Percentiles rank a stretch among this genome's conserved stretches.
phyloP scores from a whole-genome alignment of 2,888 invertebrate species.

The Protophormia terraenovae region DNA sequence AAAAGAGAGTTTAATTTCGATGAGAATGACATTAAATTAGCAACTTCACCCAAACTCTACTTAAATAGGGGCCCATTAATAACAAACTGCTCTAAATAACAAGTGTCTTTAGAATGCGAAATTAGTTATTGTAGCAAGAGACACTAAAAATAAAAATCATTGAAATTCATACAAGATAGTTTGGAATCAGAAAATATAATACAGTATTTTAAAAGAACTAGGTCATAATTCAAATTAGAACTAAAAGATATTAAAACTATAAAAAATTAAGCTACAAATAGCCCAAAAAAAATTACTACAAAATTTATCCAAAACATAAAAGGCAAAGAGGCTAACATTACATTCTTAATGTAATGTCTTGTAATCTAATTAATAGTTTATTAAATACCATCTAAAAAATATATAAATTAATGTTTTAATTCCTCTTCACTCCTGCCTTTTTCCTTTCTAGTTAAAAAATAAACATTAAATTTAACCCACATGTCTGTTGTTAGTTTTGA shows the following conservation, averaged over 20 bases:
- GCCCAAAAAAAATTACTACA: too few relatives aligned
- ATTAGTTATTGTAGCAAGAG: neutral
- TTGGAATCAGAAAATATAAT: neutral
- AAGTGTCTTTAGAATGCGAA: neutral
- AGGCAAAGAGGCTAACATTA: too few relatives aligned
- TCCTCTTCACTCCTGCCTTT: neutral
- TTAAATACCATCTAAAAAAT: too few relatives aligned
- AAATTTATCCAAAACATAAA: too few relatives aligned
- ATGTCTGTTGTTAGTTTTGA: neutral
- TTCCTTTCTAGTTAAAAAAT: neutral
- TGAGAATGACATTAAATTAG: neutral
- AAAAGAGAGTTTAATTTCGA: neutral
- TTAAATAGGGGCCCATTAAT: neutral
- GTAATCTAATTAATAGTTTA: too few relatives aligned
- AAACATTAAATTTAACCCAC: neutral
- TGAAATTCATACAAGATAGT: neutral
- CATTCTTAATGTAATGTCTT: too few relatives aligned
- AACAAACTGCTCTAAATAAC: neutral
- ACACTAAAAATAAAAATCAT: too few relatives aligned
- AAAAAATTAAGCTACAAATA: too few relatives aligned
- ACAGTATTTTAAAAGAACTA: neutral
- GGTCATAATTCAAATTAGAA: neutral
- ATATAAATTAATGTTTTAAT: neutral
- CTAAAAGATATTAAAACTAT: too few relatives aligned
- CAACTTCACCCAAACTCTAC: neutral